Evolutionary conservation across 2,888 invertebrate genomes (phyloP), one percentile per base, ranked within the genome.

Genomic region (Melieria picta): DNA sequence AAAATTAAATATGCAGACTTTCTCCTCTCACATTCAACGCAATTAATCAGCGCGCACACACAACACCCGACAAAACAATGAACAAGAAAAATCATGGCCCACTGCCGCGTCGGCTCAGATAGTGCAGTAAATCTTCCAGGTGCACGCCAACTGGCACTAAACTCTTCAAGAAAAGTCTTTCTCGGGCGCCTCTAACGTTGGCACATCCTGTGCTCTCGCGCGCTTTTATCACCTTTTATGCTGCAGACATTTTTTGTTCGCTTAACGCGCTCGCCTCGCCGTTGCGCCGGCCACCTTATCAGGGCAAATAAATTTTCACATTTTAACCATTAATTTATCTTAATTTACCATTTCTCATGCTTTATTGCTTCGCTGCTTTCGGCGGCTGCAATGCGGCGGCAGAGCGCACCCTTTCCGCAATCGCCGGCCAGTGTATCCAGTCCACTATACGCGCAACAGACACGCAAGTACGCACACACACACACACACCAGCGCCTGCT

Each of bases 251-350:
- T 11, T 16, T 45, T 9, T 52, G 50, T 69, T 69, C 45, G 13
- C 43, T 56, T 48, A 7, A 16, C 48, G 55, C 30, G 47, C 48
- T 65, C 45, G 6, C 16, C 56, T 63, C 7, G n/a, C 45, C 43
- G 16, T 11, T 3, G 16, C 9, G 42, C 30, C 46, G 42, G 47
- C 42, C 50, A 60, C 42, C 3, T 47, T 69, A 69, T 69, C 69
- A 69, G 13, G 47, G n/a, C 43, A 69, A 69, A 69, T 69, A 69
- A 69, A 69, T 69, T 69, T 69, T 63, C 62, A 56, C 69, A 69
- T 63, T 69, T 69, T 63, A 69, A 63, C 69, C 69, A 69, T 69
- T 69, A 69, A 69, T 69, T 69, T 69, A 69, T 69, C 69, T 69
- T 69, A 69, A 69, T 69, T 69, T 69, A 56, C 55, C 13, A 62